Evolutionary conservation across 2,888 invertebrate species (phyloP).

Genomic region (Chloroclysta siterata): DNA sequence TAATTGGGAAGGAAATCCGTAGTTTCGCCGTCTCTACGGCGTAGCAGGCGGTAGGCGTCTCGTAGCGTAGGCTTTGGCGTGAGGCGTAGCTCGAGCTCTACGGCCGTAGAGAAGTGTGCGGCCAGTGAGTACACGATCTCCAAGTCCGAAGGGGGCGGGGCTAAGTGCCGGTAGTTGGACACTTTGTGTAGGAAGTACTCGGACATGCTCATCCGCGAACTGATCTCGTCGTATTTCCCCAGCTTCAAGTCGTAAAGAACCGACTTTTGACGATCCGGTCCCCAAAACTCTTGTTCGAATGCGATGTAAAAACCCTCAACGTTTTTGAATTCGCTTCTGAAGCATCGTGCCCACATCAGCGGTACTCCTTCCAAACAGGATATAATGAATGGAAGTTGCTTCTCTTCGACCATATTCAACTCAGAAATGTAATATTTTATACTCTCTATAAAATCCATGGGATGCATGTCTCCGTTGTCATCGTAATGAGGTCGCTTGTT

Average conservation of each 20-base stretch:
- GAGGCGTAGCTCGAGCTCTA: slow-evolving; percentile 76
- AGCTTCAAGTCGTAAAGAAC: slow-evolving; percentile 78
- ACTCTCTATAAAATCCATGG: slow-evolving; percentile 78
- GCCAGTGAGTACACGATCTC: slow-evolving; percentile 80
- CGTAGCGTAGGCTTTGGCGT: slow-evolving; percentile 78
- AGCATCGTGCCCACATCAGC: slow-evolving; percentile 79
- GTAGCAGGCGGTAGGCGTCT: slow-evolving; percentile 75
- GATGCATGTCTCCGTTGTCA: slow-evolving; percentile 73
- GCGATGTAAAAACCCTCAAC: slow-evolving; percentile 68
- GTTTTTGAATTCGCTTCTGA: slow-evolving; percentile 70
- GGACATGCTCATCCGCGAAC: slow-evolving; percentile 72
- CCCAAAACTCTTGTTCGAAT: slow-evolving; percentile 80
- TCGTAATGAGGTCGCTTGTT: slow-evolving; percentile 77
- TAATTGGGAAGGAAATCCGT: slow-evolving; percentile 79
- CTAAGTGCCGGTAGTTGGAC: slow-evolving; percentile 75
- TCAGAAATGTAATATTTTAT: slow-evolving; percentile 75
- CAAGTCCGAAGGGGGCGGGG: slow-evolving; percentile 77
- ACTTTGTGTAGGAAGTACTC: slow-evolving; percentile 80
- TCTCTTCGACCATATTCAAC: slow-evolving; percentile 68
- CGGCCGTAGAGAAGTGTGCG: slow-evolving; percentile 77
- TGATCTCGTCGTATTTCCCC: slow-evolving; percentile 73
- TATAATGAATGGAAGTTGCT: slow-evolving; percentile 74
- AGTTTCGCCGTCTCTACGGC: slow-evolving; percentile 75
- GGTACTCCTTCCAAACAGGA: slow-evolving; percentile 78
- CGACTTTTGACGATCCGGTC: slow-evolving; percentile 74